Conservation (phyloP, 2,888 invertebrate genomes). For the Acronicta alni region DNA sequence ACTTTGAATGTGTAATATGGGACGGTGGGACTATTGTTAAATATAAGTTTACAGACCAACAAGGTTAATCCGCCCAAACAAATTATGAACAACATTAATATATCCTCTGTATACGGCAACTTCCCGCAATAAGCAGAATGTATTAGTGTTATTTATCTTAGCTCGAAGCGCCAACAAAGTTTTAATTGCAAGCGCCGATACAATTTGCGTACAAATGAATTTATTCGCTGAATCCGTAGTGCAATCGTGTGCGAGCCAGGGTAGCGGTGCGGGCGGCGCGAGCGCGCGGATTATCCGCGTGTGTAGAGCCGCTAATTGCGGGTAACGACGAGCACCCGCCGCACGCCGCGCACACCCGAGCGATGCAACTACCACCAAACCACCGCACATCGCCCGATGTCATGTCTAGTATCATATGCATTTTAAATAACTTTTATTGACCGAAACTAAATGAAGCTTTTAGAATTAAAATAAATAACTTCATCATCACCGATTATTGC, state of each 20-base stretch:
- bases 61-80: conserved; percentile 86
- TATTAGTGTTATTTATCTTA: conserved; percentile 89
- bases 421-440: conserved; percentile 22
- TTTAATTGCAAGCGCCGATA: conserved; percentile 90
- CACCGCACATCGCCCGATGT: conserved; percentile 33
- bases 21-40: conserved; percentile 76
- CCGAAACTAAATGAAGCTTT: not conserved
- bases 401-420: conserved; percentile 19
- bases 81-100: conserved; percentile 89
- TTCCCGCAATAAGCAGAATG: conserved; percentile 88
- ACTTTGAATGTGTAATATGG: conserved; percentile 70
- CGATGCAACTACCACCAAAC: conserved; percentile 41
- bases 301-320: conserved; percentile 87
- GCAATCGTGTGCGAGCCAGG: conserved; percentile 76
- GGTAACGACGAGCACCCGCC: conserved; percentile 75
- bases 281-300: conserved; percentile 82
- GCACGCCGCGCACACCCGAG: conserved; percentile 45
- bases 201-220: conserved; percentile 89
- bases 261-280: conserved; percentile 58
- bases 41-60: conserved; percentile 79
- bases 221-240: conserved; percentile 88
- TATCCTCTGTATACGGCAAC: conserved; percentile 86
- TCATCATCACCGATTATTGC: not conserved
- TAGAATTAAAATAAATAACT: not conserved
- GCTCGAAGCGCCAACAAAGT: conserved; percentile 87